phyloP scores from a whole-genome alignment of 2,113 vertebrate species.

The Anolis sagrei region DNA sequence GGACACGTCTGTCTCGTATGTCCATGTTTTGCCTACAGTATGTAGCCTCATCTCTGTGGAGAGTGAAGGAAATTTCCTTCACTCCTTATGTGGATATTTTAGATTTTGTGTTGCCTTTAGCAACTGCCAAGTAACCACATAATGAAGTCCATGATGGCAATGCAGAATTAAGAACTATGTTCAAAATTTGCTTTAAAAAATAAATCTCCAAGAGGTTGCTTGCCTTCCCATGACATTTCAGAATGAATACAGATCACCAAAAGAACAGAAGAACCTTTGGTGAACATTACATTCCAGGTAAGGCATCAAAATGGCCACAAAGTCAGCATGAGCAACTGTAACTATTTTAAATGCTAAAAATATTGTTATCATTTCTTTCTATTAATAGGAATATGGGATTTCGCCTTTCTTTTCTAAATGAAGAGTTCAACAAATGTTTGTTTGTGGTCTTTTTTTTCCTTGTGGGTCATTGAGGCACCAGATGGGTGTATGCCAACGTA shows the following conservation, averaged over 20 bases:
- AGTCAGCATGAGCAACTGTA: conserved; percentile 44
- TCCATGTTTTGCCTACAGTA: neutral
- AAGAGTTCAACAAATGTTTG: neutral
- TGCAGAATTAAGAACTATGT: neutral
- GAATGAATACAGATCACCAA: neutral
- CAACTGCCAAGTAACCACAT: fast-evolving
- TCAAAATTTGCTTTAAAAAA: conserved; percentile 17
- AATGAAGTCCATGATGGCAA: neutral
- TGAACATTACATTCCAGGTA: conserved; percentile 51
- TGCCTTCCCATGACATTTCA: neutral
- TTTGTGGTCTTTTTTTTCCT: neutral
- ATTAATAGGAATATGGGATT: conserved; percentile 14
- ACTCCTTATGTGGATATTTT: neutral
- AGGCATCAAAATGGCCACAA: conserved; percentile 54
- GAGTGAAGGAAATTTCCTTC: fast-evolving
- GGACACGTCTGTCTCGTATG: neutral
- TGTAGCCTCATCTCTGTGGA: neutral
- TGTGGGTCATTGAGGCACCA: neutral
- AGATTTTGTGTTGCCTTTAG: fast-evolving
- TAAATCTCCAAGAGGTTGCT: conserved; percentile 40
- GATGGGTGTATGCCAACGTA: too few relatives aligned
- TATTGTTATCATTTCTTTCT: conserved; percentile 13
- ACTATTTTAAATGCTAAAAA: conserved; percentile 40
- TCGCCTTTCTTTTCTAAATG: conserved; percentile 39
- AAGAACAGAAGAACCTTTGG: conserved; percentile 40